Base-by-base conservation (phyloP, 2,888 invertebrate genomes). In the Lottia gigantea region DNA sequence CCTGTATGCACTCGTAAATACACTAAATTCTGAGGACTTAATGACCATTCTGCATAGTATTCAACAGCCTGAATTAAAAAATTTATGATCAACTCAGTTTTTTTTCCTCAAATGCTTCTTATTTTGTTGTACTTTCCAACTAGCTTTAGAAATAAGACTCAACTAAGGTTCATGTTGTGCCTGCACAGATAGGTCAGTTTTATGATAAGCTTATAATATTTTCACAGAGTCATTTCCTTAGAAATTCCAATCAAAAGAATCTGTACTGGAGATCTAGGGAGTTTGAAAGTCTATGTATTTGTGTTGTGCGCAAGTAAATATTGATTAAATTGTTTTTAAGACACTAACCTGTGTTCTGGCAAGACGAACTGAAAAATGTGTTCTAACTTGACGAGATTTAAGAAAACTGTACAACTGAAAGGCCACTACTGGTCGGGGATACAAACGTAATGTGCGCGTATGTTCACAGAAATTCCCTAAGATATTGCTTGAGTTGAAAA, bases 391-490 rank as follows among this genome's bases (percentile, higher is more conserved):
- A 46, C 99, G 91, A 12, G 98, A 98, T 74, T 98, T 91, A 15
- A 99, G 91, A 87, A 98, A 98, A 86, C 96, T 96, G 89, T 97
- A 95, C 83, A 97, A 95, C 90, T 99, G 99, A 85, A 99, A 97
- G 7, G 99, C 98, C 6, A 99, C 99, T 2, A 99, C 99, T 0
- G 99, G 98, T 69, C 99, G 91, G 1, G 99, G 99, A 89, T 98
- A 99, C 0, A 99, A 90, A 0, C 99, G 92, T 72, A 99, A 90
- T 0, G 98, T 99, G 71, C 99, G 91, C 1, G 98, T 98, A 89
- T 99, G 98, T 85, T 99, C 99, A 80, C 95, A 94, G 87, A 99
- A 98, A 88, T 99, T 98, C 0, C 97, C 98, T 81, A 99, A 90
- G 14, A 97, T 92, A 87, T 98, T 99, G 85, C 97, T 94, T 0